Conservation (phyloP, 1,140 invertebrate genomes). For the Apis dorsata region DNA sequence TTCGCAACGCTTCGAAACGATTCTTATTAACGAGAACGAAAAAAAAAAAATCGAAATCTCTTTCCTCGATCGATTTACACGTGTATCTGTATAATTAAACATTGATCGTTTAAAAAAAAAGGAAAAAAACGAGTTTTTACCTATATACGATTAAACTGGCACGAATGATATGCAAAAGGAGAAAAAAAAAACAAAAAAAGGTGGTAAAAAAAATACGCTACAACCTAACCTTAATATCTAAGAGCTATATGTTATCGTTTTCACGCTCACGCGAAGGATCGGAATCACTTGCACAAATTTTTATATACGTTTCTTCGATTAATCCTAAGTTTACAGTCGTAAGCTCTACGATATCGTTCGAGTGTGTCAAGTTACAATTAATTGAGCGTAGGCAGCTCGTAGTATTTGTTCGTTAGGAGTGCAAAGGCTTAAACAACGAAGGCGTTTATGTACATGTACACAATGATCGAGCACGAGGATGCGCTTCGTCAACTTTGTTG, state of each 20-base stretch:
- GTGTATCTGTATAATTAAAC: neutral
- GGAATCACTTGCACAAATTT: constrained; percentile 19
- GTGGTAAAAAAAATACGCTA: neutral
- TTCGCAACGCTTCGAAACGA: neutral
- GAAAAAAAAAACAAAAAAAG: neutral
- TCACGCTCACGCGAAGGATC: neutral
- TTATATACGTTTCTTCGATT: neutral
- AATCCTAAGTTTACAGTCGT: constrained; percentile 2
- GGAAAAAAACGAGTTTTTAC: neutral
- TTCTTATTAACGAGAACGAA: neutral
- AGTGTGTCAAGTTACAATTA: constrained; percentile 39
- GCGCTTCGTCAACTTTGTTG: neutral
- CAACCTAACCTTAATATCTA: neutral
- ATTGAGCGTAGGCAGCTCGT: constrained; percentile 50
- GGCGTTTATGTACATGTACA: constrained; percentile 38
- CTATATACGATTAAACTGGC: constrained; percentile 24
- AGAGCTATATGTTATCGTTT: neutral
- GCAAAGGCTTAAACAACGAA: constrained; percentile 49
- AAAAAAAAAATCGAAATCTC: neutral
- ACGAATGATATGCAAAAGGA: constrained; percentile 15
- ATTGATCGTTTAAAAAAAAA: neutral
- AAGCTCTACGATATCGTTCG: constrained; percentile 32
- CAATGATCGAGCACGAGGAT: neutral
- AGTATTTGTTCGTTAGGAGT: constrained; percentile 42
- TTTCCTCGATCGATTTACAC: neutral